Conservation (phyloP, 37 sponge, comb jelly and placozoan species). For the Crambe crambe region DNA sequence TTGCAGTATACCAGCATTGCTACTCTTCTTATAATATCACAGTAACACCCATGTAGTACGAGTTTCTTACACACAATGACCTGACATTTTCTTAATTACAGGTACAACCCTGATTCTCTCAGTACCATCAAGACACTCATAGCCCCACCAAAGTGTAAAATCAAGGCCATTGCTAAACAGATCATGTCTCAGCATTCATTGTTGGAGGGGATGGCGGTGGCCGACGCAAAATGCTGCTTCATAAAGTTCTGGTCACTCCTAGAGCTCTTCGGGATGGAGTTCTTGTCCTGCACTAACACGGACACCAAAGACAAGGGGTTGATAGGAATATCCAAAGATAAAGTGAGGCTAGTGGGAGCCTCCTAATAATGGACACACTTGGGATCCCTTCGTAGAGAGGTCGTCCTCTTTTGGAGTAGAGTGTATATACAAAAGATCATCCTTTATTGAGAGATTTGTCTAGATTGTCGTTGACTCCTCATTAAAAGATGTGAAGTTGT, state of each 20-base stretch:
- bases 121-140: slow-evolving; percentile 33
- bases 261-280: slow-evolving; percentile 84
- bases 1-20: no score
- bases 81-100: no score
- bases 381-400: no score
- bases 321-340: slow-evolving; percentile 80
- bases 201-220: slow-evolving; percentile 49
- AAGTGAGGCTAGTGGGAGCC: slow-evolving; percentile 20
- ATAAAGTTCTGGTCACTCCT: slow-evolving; percentile 85
- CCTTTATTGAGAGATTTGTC: no score
- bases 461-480: neutral
- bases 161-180: slow-evolving; percentile 54
- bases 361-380: neutral
- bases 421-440: no score
- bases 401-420: neutral
- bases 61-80: no score
- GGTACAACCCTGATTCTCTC: slow-evolving; percentile 46
- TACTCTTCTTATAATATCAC: no score
- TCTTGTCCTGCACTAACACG: slow-evolving; percentile 75
- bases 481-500: neutral
- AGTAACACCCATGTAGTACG: no score
- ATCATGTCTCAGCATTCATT: slow-evolving; percentile 42
- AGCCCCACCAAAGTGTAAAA: slow-evolving; percentile 73
- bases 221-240: slow-evolving; percentile 73
- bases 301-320: slow-evolving; percentile 78